Evolutionary conservation across 2,888 invertebrate genomes (phyloP).

Genomic region (Aphidius colemani): DNA sequence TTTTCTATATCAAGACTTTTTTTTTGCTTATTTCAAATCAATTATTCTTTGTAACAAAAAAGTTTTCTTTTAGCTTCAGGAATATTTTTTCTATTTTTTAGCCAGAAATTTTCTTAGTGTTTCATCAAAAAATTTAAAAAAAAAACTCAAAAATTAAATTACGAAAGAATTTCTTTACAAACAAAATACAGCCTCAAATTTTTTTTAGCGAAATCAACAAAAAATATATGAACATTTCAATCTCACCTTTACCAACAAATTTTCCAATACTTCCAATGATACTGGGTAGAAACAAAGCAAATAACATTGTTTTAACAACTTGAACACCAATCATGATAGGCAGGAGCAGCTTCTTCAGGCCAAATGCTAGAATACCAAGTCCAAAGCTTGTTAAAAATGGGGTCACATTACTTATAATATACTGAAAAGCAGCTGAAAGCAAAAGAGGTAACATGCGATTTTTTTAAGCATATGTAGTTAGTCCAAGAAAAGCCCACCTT

Average conservation of each 20-base stretch:
- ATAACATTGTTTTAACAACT: constrained; percentile 78
- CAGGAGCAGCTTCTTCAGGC: constrained; percentile 81
- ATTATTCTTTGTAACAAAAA: no score
- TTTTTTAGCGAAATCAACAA: no score
- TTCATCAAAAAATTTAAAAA: no score
- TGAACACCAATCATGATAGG: constrained; percentile 83
- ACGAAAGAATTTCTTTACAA: no score
- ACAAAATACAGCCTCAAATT: no score
- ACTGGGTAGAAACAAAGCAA: constrained; percentile 84
- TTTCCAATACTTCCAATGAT: constrained; percentile 83
- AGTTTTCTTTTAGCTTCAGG: no score
- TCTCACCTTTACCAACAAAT: constrained; percentile 79
- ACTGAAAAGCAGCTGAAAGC: constrained; percentile 55
- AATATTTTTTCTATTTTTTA: no score
- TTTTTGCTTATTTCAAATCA: no score
- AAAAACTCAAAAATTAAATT: no score
- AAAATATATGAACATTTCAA: neutral
- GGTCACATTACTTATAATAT: constrained; percentile 61
- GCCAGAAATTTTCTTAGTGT: no score
- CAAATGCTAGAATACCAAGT: constrained; percentile 74
- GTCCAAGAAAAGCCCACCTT: constrained; percentile 48
- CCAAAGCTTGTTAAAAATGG: constrained; percentile 70
- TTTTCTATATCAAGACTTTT: no score
- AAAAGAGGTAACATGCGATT: constrained; percentile 38
- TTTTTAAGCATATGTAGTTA: constrained; percentile 55